These are phyloP conservation scores for Ifrita kowaldi DNA, from an alignment of 2,113 vertebrate genomes.

Conservation along the genomic window DNA sequence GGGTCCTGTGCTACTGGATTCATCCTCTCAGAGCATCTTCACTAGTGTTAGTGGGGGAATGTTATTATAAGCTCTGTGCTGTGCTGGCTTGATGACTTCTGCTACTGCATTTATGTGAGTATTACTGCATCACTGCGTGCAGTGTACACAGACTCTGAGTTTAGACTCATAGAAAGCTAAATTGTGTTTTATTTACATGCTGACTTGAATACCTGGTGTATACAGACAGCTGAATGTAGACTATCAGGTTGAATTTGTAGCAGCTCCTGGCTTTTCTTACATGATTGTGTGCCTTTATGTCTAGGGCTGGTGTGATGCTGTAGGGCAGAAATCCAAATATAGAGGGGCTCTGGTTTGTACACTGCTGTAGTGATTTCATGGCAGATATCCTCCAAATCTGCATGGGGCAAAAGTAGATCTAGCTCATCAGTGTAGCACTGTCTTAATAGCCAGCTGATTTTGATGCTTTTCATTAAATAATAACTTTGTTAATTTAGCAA, in stretches of 20 bases:
- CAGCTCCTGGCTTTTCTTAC: neutral
- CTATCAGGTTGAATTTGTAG: neutral
- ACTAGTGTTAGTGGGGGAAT: neutral
- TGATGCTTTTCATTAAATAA: neutral
- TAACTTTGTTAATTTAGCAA: neutral
- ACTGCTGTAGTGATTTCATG: neutral
- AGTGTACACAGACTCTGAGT: neutral
- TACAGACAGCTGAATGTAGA: neutral
- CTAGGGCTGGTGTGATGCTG: neutral
- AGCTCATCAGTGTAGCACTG: rapidly evolving
- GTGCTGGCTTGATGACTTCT: neutral
- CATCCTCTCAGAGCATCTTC: neutral
- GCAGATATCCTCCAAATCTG: neutral
- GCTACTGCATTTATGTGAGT: rapidly evolving
- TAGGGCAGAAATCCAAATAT: neutral
- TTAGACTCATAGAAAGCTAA: neutral
- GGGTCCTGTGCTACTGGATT: neutral
- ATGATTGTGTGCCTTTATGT: neutral
- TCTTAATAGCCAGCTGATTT: neutral
- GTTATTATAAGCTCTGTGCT: neutral
- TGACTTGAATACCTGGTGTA: neutral
- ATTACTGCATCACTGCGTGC: neutral
- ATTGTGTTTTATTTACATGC: neutral
- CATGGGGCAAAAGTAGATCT: neutral
- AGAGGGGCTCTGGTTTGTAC: neutral